Percentiles rank a stretch among this genome's conserved stretches.
Conservation (phyloP, 2,888 invertebrate genomes). For the Callosobruchus maculatus region DNA sequence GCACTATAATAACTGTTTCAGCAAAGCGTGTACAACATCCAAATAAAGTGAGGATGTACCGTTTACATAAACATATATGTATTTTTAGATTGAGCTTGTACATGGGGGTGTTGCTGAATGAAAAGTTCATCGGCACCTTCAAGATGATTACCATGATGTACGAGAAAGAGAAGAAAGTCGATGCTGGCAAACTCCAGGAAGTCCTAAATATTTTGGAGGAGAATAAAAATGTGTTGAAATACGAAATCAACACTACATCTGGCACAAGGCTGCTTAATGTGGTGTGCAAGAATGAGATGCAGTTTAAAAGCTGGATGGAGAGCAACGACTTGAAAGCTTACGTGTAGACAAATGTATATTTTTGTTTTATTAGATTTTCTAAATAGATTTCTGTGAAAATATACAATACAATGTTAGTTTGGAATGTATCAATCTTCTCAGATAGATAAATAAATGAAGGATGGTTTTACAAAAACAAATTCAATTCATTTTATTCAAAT, state of each 20-base stretch:
- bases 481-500: too few relatives aligned
- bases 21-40: not conserved
- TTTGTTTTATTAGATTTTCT: not conserved
- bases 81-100: conserved; percentile 14
- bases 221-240: conserved; percentile 11
- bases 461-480: not conserved
- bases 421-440: not conserved
- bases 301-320: conserved; percentile 21
- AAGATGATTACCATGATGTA: conserved; percentile 12
- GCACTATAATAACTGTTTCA: too few relatives aligned
- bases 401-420: not conserved
- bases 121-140: conserved; percentile 16
- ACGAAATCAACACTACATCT: conserved; percentile 9
- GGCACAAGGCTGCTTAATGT: conserved; percentile 17
- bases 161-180: conserved; percentile 7
- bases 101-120: conserved; percentile 18
- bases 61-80: not conserved
- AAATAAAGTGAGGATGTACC: not conserved
- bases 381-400: not conserved
- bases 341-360: not conserved
- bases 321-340: conserved; percentile 12
- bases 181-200: conserved; percentile 9
- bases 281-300: conserved; percentile 17
- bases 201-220: conserved; percentile 14
- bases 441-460: not conserved